Percentiles rank a stretch among this genome's conserved stretches.
Conservation (phyloP, 2,888 invertebrate genomes). For the Melitaea athalia region DNA sequence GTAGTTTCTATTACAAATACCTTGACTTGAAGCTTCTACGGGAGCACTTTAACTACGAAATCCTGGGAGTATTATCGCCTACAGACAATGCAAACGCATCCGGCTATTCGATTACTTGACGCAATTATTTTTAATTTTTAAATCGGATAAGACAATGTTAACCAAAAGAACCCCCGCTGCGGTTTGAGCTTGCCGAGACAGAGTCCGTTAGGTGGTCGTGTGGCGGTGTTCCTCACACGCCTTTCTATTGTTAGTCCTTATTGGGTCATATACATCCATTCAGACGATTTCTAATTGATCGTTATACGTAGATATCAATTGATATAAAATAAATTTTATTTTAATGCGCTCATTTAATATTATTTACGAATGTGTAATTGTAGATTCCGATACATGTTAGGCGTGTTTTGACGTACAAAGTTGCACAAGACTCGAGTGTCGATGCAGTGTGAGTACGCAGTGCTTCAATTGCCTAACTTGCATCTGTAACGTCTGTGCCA, state of each 20-base stretch:
- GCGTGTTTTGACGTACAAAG: slow-evolving; percentile 47
- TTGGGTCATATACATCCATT: slow-evolving; percentile 49
- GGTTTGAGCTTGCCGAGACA: slow-evolving; percentile 43
- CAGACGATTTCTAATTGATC: slow-evolving; percentile 47
- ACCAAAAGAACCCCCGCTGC: slow-evolving; percentile 40
- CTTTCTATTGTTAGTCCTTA: slow-evolving; percentile 66
- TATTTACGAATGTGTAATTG: slow-evolving; percentile 51
- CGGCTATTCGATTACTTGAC: slow-evolving; percentile 21
- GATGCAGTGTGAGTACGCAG: slow-evolving; percentile 55
- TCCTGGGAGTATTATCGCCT: slow-evolving; percentile 20
- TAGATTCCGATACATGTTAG: slow-evolving; percentile 58
- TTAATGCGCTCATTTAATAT: slow-evolving; percentile 64
- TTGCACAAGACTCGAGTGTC: slow-evolving; percentile 68
- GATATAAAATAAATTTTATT: slow-evolving; percentile 67
- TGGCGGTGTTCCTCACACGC: slow-evolving; percentile 60
- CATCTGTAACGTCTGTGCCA: not conserved
- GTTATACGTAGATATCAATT: slow-evolving; percentile 43
- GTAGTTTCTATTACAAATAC: slow-evolving; percentile 21
- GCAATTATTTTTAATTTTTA: slow-evolving; percentile 32
- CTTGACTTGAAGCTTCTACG: slow-evolving; percentile 7
- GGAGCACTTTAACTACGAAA: slow-evolving; percentile 18
- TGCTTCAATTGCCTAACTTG: slow-evolving; percentile 18
- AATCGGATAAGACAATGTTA: slow-evolving; percentile 35
- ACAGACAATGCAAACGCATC: slow-evolving; percentile 29
- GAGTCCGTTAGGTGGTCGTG: slow-evolving; percentile 65